A percentile compares a stretch with the other conserved stretches of the same genome.
Evolutionary conservation across 2,888 invertebrate species (phyloP).

Genomic region (Caenorhabditis sp.): DNA sequence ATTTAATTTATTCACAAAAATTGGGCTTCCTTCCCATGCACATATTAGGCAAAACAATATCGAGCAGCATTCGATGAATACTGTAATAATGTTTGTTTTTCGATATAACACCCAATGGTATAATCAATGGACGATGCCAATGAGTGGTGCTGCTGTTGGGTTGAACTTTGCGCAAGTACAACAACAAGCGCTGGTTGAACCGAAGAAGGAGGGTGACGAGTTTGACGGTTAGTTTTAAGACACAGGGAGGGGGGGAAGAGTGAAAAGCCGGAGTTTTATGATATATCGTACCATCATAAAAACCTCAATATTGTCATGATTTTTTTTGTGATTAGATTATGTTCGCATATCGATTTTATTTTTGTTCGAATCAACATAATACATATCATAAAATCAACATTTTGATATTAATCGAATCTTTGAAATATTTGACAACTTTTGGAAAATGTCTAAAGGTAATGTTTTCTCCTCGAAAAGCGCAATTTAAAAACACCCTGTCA

Average conservation of each 20-base stretch:
- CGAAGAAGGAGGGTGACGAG: slow-evolving; percentile 20
- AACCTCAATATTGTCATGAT: too few relatives aligned
- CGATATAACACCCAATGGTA: slow-evolving; percentile 56
- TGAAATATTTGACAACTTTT: too few relatives aligned
- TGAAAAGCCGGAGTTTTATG: too few relatives aligned
- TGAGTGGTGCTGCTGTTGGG: slow-evolving; percentile 48
- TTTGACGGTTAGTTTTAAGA: not conserved
- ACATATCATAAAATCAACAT: too few relatives aligned
- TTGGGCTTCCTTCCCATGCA: not conserved
- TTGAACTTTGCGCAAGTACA: slow-evolving; percentile 46
- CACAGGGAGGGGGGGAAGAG: not conserved
- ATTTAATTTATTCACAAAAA: slow-evolving; percentile 2
- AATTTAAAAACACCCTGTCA: too few relatives aligned
- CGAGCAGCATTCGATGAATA: not conserved
- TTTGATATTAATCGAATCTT: too few relatives aligned
- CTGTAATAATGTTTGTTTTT: slow-evolving; percentile 9
- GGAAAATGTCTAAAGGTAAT: too few relatives aligned
- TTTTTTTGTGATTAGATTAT: too few relatives aligned
- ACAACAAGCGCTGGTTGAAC: slow-evolving; percentile 33
- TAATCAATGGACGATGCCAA: slow-evolving; percentile 56
- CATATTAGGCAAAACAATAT: not conserved
- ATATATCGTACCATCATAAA: too few relatives aligned
- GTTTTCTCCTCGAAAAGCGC: too few relatives aligned
- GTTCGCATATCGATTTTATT: too few relatives aligned
- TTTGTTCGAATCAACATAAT: too few relatives aligned